Base-by-base conservation (phyloP, 2,797 vertebrate species). In the Phyllotis vaccarum region DNA sequence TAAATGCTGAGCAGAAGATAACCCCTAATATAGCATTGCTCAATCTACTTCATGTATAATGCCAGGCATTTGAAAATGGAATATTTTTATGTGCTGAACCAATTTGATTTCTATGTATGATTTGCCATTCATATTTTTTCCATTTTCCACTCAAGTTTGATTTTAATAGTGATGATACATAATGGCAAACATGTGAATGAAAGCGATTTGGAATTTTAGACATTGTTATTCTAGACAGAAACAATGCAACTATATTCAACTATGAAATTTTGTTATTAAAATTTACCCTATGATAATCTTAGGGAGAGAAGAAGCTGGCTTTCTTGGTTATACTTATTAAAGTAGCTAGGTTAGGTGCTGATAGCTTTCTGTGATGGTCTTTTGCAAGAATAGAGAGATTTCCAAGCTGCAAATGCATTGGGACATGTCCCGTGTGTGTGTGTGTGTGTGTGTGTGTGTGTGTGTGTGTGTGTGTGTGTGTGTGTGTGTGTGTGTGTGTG, bases 31-130 rank as follows among this genome's bases (percentile, higher is more conserved):
- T 95, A 96, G 90, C 60, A 72, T 78, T 70, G 54, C 88, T 97
- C 93, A 94, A 93, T 96, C 96, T 97, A 92, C 93, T 96, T 96
- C 85, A 93, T 95, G 96, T 95, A 91, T 95, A 86, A 89, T 93
- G 43, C 66, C 80, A 90, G 78, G 78, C 81, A 56, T 96, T 97
- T 93, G 85, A 96, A 97, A 95, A 88, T 93, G 88, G 92, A 94
- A 96, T 94, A 94, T 97, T 96, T 97, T 96, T 92, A 91, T 95
- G 72, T 89, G 49, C 95, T 94, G 94, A 97, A 87, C 79, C 94
- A 97, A 94, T 97, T 86, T 95, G 91, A 97, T 97, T 96, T 95
- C 91, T 90, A 52, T 90, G 56, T 94, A 60, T 97, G 87, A 93
- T 96, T 96, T 96, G 58, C 91, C 81, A 97, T 97, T 97, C 90